Evolutionary conservation across 2,797 vertebrate genomes (phyloP).

Genomic region (Taeniopygia guttata): DNA sequence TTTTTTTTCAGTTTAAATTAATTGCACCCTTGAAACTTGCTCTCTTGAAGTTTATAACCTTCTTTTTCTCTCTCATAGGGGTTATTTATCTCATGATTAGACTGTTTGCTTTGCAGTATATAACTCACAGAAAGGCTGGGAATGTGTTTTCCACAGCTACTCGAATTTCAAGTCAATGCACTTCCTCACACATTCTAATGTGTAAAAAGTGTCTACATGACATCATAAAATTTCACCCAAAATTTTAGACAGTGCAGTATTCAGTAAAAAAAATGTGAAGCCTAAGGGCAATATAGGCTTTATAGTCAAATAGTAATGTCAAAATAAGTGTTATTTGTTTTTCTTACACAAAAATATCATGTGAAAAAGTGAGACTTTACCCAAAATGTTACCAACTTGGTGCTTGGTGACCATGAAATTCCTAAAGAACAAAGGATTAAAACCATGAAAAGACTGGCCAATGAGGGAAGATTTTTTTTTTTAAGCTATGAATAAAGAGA

Average conservation of each 20-base stretch:
- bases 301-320: not conserved
- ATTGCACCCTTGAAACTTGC: not conserved
- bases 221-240: not conserved
- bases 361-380: not conserved
- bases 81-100: slow-evolving; percentile 1
- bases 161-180: not conserved
- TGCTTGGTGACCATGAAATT: not conserved
- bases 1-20: not conserved
- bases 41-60: slow-evolving; percentile 11
- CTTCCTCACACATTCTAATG: not conserved
- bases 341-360: not conserved
- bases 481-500: slow-evolving; percentile 51
- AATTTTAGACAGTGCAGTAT: not conserved
- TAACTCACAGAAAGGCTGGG: slow-evolving; percentile 4
- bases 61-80: not conserved
- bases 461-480: slow-evolving; percentile 21
- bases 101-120: slow-evolving; percentile 39
- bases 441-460: slow-evolving; percentile 26
- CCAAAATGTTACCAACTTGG: not conserved
- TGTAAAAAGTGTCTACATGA: not conserved
- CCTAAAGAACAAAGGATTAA: slow-evolving; percentile 58
- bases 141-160: not conserved
- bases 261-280: not conserved
- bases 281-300: not conserved
- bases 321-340: not conserved